Evolutionary conservation across 2,888 invertebrate genomes (phyloP).

Genomic region (Nezara viridula): DNA sequence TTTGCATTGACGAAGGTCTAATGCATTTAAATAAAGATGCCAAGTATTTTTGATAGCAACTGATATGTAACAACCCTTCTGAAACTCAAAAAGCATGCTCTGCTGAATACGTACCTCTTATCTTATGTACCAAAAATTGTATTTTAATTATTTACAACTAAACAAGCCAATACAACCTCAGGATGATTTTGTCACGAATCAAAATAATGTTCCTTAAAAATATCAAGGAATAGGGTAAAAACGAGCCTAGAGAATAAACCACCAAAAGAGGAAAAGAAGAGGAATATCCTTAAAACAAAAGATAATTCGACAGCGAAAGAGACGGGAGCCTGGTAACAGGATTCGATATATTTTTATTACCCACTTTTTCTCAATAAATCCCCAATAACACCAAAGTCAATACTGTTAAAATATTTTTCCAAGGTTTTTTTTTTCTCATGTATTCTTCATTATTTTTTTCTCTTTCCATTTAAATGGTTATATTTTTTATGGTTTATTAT

Average conservation of each 20-base stretch:
- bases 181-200: too few relatives aligned
- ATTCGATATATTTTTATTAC: background rate
- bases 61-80: too few relatives aligned
- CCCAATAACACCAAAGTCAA: background rate
- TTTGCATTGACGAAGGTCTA: too few relatives aligned
- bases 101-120: too few relatives aligned
- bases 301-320: background rate
- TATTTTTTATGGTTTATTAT: background rate
- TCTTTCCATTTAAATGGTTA: background rate
- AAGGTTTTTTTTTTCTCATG: background rate
- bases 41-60: too few relatives aligned
- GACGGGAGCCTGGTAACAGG: background rate
- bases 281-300: background rate
- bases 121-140: too few relatives aligned
- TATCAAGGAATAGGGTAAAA: background rate
- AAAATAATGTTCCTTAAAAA: too few relatives aligned
- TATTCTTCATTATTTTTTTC: background rate
- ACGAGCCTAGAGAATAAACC: background rate
- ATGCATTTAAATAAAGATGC: too few relatives aligned
- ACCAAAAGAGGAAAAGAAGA: background rate
- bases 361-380: background rate
- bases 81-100: too few relatives aligned
- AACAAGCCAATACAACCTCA: too few relatives aligned
- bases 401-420: background rate
- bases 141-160: too few relatives aligned